Base-by-base conservation (phyloP, 2,888 invertebrate genomes). In the Eristalis pertinax region DNA sequence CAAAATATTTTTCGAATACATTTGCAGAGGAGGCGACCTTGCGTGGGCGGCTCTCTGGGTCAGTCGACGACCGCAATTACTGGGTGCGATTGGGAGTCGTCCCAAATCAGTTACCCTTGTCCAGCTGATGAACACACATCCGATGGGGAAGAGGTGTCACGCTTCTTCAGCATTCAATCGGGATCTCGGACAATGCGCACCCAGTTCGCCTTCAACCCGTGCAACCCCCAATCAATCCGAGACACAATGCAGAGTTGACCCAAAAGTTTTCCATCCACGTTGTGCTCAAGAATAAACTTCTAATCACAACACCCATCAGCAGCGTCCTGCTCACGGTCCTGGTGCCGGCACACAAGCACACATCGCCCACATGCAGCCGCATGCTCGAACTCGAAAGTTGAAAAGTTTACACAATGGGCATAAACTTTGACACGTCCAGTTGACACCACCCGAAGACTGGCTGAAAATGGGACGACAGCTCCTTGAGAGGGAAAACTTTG, bases 351-450 rank as follows among this genome's bases (percentile, higher is more conserved):
- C 43, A 67, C 38, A 32, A 10, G 35, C 43, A 67, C 56, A 41
- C 58, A 58, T 64, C 58, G 29, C 3, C 63, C 50, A 24, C 29
- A 62, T 67, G 22, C 24, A 70, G 70, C 24, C 56, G 69, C 69
- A 72, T 64, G 69, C 79, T 68, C 10, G n/a, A 74, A 82, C 79
- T 72, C 10, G 13, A 74, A 82, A 78, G 81, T 87, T 84, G 79
- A 76, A 84, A 87, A 87, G 84, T 87, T 87, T 84, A 35, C 76
- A 87, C 87, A 87, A 87, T 87, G 79, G 76, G 68, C 60, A 62
- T 84, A 87, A 80, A 87, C 87, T 87, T 80, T 84, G 87, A 87
- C 87, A 87, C 84, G 76, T 87, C 75, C 80, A 84, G 80, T 84
- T 87, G 87, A 87, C 87, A 87, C 79, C 68, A 73, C 68, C 76